phyloP scores from a whole-genome alignment of 2,797 vertebrate species.

The Danio aesculapii region DNA sequence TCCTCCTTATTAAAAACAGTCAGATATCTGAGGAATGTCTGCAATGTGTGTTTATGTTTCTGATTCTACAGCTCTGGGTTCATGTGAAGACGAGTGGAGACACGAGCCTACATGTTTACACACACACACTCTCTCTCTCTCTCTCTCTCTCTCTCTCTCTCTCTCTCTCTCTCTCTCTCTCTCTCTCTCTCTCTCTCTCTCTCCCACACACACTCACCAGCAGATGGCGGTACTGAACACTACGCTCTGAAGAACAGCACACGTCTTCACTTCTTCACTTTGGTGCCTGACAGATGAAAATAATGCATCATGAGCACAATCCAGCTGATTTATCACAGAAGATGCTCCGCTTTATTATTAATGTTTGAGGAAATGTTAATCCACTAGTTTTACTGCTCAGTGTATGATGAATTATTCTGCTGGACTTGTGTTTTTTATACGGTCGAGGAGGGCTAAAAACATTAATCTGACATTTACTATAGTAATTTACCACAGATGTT shows the following conservation, averaged over 20 bases:
- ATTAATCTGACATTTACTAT: constrained; percentile 6
- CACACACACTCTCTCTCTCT: not conserved
- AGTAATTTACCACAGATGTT: constrained; percentile 25
- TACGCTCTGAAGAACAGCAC: not conserved
- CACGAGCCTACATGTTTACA: constrained; percentile 11
- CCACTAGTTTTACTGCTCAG: constrained; percentile 10
- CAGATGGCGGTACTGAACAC: constrained; percentile 25
- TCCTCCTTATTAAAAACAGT: too few species aligned
- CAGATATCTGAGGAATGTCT: not conserved
- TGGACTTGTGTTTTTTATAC: constrained; percentile 20
- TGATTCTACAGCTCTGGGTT: constrained; percentile 76
- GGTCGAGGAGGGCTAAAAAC: not conserved
- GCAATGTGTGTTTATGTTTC: not conserved
- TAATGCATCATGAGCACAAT: not conserved
- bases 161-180: too few species aligned
- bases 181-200: too few species aligned
- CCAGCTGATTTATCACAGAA: not conserved
- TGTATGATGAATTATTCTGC: not conserved
- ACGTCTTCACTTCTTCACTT: not conserved
- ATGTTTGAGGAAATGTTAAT: not conserved
- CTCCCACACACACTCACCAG: not conserved
- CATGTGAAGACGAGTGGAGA: constrained; percentile 70
- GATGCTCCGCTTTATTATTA: not conserved
- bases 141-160: too few species aligned
- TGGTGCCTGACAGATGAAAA: not conserved